phyloP scores from a whole-genome alignment of 2,888 invertebrate genomes.

The Andrena fulva region DNA sequence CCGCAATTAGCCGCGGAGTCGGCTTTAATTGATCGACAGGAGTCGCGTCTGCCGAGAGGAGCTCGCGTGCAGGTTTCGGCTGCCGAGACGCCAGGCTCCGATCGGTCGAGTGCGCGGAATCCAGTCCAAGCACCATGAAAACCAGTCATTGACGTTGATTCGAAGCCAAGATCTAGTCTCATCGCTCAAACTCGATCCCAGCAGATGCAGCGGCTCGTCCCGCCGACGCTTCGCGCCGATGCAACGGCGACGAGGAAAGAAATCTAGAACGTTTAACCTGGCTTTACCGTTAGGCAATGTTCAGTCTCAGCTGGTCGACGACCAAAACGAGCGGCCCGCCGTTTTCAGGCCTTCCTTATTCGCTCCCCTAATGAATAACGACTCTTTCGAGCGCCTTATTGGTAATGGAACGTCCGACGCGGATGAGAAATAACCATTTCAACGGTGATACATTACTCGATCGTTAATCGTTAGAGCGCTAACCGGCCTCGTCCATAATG shows the following conservation, averaged over 20 bases:
- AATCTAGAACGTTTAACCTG: conserved; percentile 48
- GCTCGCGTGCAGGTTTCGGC: conserved; percentile 10
- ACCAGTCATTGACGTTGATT: conserved; percentile 74
- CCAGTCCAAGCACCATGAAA: conserved; percentile 73
- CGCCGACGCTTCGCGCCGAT: conserved; percentile 21
- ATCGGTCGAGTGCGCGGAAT: conserved; percentile 54
- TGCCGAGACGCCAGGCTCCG: background rate
- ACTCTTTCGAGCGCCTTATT: conserved; percentile 51
- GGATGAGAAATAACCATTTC: conserved; percentile 38
- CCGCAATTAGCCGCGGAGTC: conserved; percentile 17
- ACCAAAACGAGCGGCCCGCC: conserved; percentile 36
- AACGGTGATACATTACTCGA: conserved; percentile 30
- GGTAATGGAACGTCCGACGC: conserved; percentile 31
- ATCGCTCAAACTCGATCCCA: conserved; percentile 73
- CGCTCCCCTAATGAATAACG: conserved; percentile 57
- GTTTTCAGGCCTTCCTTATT: conserved; percentile 41
- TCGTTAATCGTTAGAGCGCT: conserved; percentile 25
- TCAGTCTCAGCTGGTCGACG: conserved; percentile 24
- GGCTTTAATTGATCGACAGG: conserved; percentile 38
- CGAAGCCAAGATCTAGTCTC: conserved; percentile 73
- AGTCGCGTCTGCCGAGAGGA: background rate
- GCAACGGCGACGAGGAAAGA: conserved; percentile 27
- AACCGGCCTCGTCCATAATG: conserved; percentile 30
- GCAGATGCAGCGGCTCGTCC: conserved; percentile 27
- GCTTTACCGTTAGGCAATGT: conserved; percentile 58